Conservation (phyloP, 2,888 invertebrate species). For the Lottia gigantea region DNA sequence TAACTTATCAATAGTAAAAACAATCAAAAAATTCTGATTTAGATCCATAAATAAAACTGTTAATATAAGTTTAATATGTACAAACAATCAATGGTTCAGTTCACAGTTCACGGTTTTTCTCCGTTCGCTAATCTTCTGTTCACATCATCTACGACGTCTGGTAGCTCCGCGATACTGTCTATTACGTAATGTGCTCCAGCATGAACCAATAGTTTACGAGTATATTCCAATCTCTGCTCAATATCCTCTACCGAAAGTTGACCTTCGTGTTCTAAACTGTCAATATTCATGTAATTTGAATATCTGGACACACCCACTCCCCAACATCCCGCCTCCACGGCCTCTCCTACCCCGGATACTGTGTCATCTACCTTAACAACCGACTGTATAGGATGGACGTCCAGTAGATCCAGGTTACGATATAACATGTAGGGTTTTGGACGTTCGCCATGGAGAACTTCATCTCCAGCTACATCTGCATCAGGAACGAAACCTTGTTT, state of each 20-base stretch:
- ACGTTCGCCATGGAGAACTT: conserved; percentile 63
- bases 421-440: conserved; percentile 69
- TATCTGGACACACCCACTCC: conserved; percentile 66
- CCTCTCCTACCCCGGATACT: conserved; percentile 64
- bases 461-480: conserved; percentile 65
- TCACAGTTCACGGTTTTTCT: conserved; percentile 56
- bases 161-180: conserved; percentile 65
- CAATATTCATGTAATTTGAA: conserved; percentile 67
- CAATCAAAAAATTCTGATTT: no score
- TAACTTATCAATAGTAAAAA: no score
- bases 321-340: conserved; percentile 68
- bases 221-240: conserved; percentile 40
- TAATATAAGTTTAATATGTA: no score
- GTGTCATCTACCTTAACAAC: conserved; percentile 68
- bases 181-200: conserved; percentile 68
- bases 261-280: conserved; percentile 57
- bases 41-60: no score
- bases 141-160: conserved; percentile 64
- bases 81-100: no score
- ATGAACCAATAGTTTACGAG: conserved; percentile 57
- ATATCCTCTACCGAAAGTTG: conserved; percentile 54
- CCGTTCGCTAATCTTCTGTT: conserved; percentile 60
- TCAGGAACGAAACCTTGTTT: conserved; percentile 66
- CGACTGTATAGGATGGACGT: conserved; percentile 62
- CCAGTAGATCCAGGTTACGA: conserved; percentile 65